Conservation (phyloP, 2,113 vertebrate species). For the Myxocyprinus asiaticus region DNA sequence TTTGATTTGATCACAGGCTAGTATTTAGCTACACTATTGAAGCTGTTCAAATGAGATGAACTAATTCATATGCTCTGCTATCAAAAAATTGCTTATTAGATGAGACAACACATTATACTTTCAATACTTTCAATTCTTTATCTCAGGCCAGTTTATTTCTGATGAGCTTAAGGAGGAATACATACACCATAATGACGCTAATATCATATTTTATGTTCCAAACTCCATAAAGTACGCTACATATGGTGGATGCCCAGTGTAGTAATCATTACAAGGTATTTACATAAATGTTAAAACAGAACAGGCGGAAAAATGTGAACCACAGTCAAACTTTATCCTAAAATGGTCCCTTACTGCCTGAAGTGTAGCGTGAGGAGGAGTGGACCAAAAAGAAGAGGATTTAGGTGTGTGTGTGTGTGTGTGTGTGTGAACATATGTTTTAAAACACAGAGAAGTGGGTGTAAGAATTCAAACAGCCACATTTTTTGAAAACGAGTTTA, state of each 20-base stretch:
- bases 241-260: slow-evolving; percentile 14
- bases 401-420: neutral
- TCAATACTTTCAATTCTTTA: neutral
- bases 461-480: neutral
- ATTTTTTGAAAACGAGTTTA: neutral
- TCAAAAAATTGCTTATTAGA: slow-evolving; percentile 13
- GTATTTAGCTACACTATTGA: neutral
- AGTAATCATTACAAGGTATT: slow-evolving; percentile 19
- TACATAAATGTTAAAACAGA: slow-evolving; percentile 53
- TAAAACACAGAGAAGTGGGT: slow-evolving; percentile 2
- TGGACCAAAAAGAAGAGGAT: neutral
- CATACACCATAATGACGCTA: neutral
- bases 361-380: slow-evolving; percentile 42
- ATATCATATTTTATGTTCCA: slow-evolving; percentile 42
- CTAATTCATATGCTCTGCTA: slow-evolving; percentile 21
- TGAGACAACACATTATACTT: slow-evolving; percentile 2
- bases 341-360: slow-evolving; percentile 48
- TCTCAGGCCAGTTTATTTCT: neutral
- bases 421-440: slow-evolving; percentile 2
- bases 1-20: slow-evolving; percentile 10
- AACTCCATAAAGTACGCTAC: slow-evolving; percentile 41
- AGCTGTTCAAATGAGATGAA: slow-evolving; percentile 13
- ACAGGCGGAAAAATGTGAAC: slow-evolving; percentile 51
- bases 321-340: slow-evolving; percentile 53
- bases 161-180: neutral